A percentile compares a stretch with the other conserved stretches of the same genome.
Conservation (phyloP, 2,113 vertebrate genomes). For the Ardeotis arabs region DNA sequence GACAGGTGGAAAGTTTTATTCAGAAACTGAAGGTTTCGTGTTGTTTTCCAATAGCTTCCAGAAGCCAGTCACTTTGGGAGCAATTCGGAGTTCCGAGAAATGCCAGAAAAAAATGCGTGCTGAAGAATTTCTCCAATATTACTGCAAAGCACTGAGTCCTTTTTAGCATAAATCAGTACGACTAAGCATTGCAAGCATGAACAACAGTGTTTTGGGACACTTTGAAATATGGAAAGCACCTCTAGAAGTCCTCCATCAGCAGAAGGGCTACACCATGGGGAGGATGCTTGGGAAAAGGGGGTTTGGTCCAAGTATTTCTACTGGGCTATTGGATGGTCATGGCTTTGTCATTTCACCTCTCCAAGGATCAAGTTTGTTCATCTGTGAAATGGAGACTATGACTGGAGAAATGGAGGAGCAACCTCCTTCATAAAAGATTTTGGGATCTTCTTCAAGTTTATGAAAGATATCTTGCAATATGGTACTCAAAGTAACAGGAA, state of each 20-base stretch:
- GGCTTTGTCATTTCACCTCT: not conserved
- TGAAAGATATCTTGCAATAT: not conserved
- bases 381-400: not conserved
- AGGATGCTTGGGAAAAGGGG: not conserved
- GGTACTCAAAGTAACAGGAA: slow-evolving; percentile 49
- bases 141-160: not conserved
- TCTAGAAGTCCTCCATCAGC: not conserved
- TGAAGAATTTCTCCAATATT: slow-evolving; percentile 33
- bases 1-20: slow-evolving; percentile 66
- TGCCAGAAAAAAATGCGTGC: slow-evolving; percentile 30
- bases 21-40: not conserved
- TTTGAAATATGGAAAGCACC: not conserved
- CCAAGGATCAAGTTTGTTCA: not conserved
- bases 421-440: not conserved
- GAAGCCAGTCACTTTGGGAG: slow-evolving; percentile 47
- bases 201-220: not conserved
- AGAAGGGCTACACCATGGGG: not conserved
- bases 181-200: not conserved
- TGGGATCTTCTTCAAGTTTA: not conserved
- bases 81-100: slow-evolving; percentile 22
- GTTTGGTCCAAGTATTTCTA: not conserved
- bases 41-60: slow-evolving; percentile 60
- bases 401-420: not conserved
- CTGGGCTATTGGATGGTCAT: not conserved
- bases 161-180: slow-evolving; percentile 22